A percentile compares a stretch with the other conserved stretches of the same genome.
These are phyloP conservation scores for Scrobipalpa costella DNA, from an alignment of 2,888 invertebrate genomes.

Conservation along the genomic window DNA sequence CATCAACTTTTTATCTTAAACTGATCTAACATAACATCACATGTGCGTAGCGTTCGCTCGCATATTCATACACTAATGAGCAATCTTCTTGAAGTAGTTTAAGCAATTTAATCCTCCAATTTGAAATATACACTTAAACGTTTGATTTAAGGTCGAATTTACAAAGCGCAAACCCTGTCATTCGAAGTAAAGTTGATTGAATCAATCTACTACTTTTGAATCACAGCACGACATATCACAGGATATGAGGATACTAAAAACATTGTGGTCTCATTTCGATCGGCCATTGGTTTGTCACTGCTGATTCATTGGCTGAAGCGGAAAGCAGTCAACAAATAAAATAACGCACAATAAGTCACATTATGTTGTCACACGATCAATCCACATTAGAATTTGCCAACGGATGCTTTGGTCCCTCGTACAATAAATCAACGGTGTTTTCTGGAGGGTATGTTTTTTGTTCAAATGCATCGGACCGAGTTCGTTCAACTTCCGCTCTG, in stretches of 20 bases:
- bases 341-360: conserved; percentile 6
- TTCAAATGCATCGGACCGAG: conserved; percentile 33
- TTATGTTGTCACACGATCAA: conserved; percentile 25
- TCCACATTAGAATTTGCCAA: conserved; percentile 21
- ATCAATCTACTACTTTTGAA: too few relatives aligned
- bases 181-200: too few relatives aligned
- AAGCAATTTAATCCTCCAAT: too few relatives aligned
- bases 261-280: conserved; percentile 18
- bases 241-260: conserved; percentile 6
- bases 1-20: not conserved
- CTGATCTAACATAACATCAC: not conserved
- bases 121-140: too few relatives aligned
- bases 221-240: not conserved
- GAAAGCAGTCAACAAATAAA: conserved; percentile 23
- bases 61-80: not conserved
- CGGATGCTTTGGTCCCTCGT: conserved; percentile 26
- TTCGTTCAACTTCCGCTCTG: conserved; percentile 40
- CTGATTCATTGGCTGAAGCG: conserved; percentile 22
- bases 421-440: conserved; percentile 28
- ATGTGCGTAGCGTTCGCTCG: not conserved
- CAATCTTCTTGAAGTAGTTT: too few relatives aligned
- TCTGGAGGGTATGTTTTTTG: conserved; percentile 30
- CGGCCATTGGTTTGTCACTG: conserved; percentile 12
- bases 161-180: too few relatives aligned
- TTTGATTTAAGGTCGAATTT: too few relatives aligned